Evolutionary conservation across 2,797 vertebrate genomes (phyloP).

Genomic region (Nyctalus aviator): DNA sequence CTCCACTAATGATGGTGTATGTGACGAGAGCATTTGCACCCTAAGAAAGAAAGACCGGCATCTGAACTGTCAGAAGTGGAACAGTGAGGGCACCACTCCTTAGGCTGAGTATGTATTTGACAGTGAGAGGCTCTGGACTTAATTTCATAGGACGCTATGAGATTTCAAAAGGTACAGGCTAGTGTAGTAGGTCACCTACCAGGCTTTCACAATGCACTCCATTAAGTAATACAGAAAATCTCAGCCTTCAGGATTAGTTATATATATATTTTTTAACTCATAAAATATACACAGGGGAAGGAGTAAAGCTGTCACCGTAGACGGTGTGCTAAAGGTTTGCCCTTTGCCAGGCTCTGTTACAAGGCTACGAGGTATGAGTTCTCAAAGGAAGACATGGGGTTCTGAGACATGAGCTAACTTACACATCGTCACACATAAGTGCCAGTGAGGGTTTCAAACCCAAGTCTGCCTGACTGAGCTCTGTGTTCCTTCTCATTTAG

Average conservation of each 20-base stretch:
- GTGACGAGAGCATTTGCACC: constrained; percentile 98
- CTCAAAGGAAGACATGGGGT: background rate
- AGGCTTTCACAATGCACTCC: background rate
- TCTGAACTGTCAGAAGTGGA: background rate
- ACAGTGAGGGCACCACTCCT: background rate
- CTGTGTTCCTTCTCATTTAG: background rate
- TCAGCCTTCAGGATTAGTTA: background rate
- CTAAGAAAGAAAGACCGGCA: constrained; percentile 82
- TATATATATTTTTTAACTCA: background rate
- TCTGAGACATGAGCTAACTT: background rate
- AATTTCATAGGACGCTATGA: background rate
- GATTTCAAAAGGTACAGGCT: background rate
- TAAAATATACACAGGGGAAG: background rate
- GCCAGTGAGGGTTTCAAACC: background rate
- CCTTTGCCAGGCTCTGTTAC: background rate
- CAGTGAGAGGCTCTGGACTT: background rate
- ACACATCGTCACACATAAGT: accelerated
- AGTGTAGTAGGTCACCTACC: background rate
- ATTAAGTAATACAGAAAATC: background rate
- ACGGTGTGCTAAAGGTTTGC: background rate
- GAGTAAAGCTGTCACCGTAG: background rate
- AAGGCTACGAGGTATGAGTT: background rate
- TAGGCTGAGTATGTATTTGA: background rate
- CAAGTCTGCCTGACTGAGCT: background rate
- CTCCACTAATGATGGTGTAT: constrained; percentile 97